phyloP scores from a whole-genome alignment of 2,888 invertebrate species.

The Cerastis leucographa region DNA sequence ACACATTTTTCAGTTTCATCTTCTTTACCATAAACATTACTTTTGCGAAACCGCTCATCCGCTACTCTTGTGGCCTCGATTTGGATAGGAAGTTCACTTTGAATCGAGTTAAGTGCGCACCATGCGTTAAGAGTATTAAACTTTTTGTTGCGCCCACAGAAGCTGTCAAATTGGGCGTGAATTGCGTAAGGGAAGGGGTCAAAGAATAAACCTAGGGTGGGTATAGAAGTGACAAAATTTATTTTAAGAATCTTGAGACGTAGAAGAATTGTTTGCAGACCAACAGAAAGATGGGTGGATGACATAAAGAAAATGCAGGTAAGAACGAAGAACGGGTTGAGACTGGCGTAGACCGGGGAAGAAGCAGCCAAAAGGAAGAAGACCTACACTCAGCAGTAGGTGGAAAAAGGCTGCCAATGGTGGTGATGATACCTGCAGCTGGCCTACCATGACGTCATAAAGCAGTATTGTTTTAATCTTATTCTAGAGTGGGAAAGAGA shows the following conservation, averaged over 20 bases:
- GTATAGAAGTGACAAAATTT: slow-evolving; percentile 27
- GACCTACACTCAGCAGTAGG: not conserved
- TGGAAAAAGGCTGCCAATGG: not conserved
- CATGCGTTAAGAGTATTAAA: slow-evolving; percentile 80
- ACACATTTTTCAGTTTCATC: not conserved
- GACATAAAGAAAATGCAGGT: not conserved
- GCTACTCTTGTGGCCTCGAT: slow-evolving; percentile 39
- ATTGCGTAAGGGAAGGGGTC: slow-evolving; percentile 68
- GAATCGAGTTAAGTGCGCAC: slow-evolving; percentile 77
- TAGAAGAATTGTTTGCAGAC: not conserved
- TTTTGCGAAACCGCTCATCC: not conserved
- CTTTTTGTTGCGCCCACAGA: slow-evolving; percentile 78
- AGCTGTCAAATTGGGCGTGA: slow-evolving; percentile 81
- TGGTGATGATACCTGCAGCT: not conserved
- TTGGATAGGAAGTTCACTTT: slow-evolving; percentile 62
- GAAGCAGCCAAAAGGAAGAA: not conserved
- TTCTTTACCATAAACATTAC: not conserved
- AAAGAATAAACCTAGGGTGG: slow-evolving; percentile 20
- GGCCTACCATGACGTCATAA: too few relatives aligned
- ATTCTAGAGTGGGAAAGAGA: too few relatives aligned
- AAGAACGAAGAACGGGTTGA: not conserved
- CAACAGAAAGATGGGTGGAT: not conserved
- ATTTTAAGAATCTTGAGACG: not conserved
- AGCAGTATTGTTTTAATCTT: too few relatives aligned
- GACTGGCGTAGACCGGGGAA: not conserved